Evolutionary conservation across 2,888 invertebrate genomes (phyloP).

Genomic region (Fragum sueziense): DNA sequence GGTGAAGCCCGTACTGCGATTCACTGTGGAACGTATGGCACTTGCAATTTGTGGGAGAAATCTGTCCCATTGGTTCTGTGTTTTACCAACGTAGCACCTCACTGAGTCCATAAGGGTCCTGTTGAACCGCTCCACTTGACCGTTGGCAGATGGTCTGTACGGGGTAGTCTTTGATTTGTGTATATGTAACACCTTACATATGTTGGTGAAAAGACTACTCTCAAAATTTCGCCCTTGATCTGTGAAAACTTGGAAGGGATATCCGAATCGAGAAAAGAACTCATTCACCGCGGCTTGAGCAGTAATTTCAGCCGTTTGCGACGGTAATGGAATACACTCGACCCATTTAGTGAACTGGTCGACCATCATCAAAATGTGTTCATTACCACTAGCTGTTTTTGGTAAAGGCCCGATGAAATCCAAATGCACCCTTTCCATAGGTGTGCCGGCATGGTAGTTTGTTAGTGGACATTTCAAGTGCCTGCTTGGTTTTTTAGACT

Average conservation of each 20-base stretch:
- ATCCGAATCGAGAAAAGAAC: constrained; percentile 45
- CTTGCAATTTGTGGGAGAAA: constrained; percentile 32
- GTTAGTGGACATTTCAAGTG: background rate
- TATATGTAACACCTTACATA: constrained; percentile 40
- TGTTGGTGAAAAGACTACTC: constrained; percentile 36
- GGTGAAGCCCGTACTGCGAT: constrained; percentile 46
- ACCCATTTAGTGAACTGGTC: constrained; percentile 58
- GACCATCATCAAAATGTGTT: constrained; percentile 34
- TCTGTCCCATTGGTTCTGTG: constrained; percentile 37
- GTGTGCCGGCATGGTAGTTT: background rate
- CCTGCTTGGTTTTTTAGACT: constrained; percentile 4
- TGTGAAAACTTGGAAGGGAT: constrained; percentile 39
- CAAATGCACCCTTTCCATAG: too few relatives aligned
- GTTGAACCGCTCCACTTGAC: too few relatives aligned
- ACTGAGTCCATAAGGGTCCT: constrained; percentile 39
- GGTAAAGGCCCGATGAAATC: background rate
- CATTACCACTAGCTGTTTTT: constrained; percentile 16
- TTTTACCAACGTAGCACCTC: constrained; percentile 32
- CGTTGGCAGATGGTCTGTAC: constrained; percentile 50
- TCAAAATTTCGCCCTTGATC: constrained; percentile 50
- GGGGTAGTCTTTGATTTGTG: constrained; percentile 50
- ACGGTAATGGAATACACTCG: constrained; percentile 45
- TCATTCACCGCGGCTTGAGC: constrained; percentile 38
- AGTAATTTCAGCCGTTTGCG: constrained; percentile 8
- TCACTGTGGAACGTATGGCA: constrained; percentile 31